Percentiles rank a stretch among this genome's conserved stretches.
Conservation (phyloP, 2,888 invertebrate species). For the Folsomia candida region DNA sequence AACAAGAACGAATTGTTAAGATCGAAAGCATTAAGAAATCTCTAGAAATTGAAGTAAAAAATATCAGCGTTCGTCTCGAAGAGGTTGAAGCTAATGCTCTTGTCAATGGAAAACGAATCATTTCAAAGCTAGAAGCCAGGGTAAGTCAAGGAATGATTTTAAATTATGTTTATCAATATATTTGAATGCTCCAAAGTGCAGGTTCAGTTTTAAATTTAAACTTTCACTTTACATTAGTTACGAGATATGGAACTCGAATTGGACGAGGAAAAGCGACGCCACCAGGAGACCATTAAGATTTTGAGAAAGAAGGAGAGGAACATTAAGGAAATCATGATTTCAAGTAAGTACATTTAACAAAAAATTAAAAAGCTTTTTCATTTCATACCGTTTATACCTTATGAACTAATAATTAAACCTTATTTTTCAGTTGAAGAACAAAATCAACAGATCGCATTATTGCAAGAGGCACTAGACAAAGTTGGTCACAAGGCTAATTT, state of each 20-base stretch:
- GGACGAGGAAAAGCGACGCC: slow-evolving; percentile 95
- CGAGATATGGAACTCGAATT: slow-evolving; percentile 91
- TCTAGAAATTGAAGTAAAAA: slow-evolving; percentile 95
- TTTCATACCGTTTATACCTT: too few relatives aligned
- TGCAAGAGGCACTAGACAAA: slow-evolving; percentile 88
- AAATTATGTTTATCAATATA: background rate
- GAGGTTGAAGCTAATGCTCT: slow-evolving; percentile 97
- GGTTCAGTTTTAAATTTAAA: background rate
- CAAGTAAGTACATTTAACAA: too few relatives aligned
- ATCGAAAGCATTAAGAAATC: slow-evolving; percentile 97
- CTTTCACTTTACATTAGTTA: too few relatives aligned
- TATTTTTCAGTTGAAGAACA: slow-evolving; percentile 98
- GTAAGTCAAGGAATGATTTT: too few relatives aligned
- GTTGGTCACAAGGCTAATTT: slow-evolving; percentile 80
- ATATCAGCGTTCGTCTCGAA: slow-evolving; percentile 85
- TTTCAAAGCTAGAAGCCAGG: slow-evolving; percentile 92
- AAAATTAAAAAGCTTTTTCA: too few relatives aligned
- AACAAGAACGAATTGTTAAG: slow-evolving; percentile 94
- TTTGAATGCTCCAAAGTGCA: background rate
- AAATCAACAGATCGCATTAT: slow-evolving; percentile 87
- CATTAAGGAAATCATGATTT: slow-evolving; percentile 91
- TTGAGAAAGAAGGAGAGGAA: slow-evolving; percentile 96
- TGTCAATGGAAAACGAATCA: slow-evolving; percentile 93
- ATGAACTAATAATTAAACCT: too few relatives aligned
- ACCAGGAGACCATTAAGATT: slow-evolving; percentile 95